Evolutionary conservation across 2,113 vertebrate species (phyloP), one percentile per base, ranked within the genome.

Genomic region (Camelus dromedarius): DNA sequence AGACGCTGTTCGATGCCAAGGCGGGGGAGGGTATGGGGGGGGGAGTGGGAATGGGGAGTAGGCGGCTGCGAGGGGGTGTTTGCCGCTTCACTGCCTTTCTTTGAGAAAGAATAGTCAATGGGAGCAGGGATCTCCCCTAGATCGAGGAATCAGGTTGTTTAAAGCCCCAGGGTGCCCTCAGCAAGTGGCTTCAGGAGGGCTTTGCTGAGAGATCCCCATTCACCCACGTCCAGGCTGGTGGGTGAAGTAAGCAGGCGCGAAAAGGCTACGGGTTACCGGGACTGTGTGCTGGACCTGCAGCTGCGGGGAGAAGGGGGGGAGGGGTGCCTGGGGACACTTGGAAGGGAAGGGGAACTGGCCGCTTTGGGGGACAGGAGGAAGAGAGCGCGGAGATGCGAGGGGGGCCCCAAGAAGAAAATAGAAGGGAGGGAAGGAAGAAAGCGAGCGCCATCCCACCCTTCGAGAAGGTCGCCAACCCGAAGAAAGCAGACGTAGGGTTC

Each of bases 141-240:
- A 79, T 58, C 13, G 3, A 67, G 67, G 42, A 48, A 46, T 80
- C 69, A 13, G 26, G 56, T 54, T 91, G 81, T 94, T 89, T 54
- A 95, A 91, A 89, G 70, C 56, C 73, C 84, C 60, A n/a, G 35
- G 62, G 30, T 58, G 8, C 52, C 89, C 93, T 85, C 81, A 26
- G 80, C 11, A 72, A 93, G 90, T 24, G 58, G 54, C 73, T 95
- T 94, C 79, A 10, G 70, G 11, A 38, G 73, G 50, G 46, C 76
- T 73, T 87, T 14, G 20, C 70, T 54, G 73, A 38, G 75, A 22
- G 10, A 22, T 87, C 46, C 48, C 80, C 56, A 82, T 58, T 56
- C 89, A 70, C 67, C 52, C 58, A 19, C 0, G 56, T 70, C 73
- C 82, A 67, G 46, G 42, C 35, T 80, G 70, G 73, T 93, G 85